phyloP scores from a whole-genome alignment of 2,113 vertebrate genomes.

The Gymnorhina tibicen region DNA sequence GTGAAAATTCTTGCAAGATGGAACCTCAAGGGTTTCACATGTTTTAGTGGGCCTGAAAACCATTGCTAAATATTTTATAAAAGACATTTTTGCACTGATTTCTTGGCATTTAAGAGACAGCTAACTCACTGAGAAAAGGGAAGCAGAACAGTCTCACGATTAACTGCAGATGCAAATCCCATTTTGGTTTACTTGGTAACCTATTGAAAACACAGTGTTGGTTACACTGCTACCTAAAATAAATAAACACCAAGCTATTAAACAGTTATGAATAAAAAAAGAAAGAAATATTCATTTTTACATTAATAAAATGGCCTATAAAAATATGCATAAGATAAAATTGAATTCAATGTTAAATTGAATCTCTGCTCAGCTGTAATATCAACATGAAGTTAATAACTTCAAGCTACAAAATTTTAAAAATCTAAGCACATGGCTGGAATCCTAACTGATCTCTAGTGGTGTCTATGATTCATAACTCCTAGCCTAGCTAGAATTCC shows the following conservation, averaged over 20 bases:
- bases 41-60: not conserved
- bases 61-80: slow-evolving; percentile 4
- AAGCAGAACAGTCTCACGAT: not conserved
- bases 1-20: not conserved
- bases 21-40: not conserved
- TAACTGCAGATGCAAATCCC: not conserved
- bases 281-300: not conserved
- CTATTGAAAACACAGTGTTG: not conserved
- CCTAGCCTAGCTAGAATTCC: not conserved
- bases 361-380: not conserved
- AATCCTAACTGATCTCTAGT: not conserved
- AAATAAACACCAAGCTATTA: not conserved
- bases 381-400: not conserved
- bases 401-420: not conserved
- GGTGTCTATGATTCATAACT: not conserved
- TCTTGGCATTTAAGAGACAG: not conserved
- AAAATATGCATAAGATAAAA: not conserved
- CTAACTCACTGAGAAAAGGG: not conserved
- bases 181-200: not conserved
- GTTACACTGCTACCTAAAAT: not conserved
- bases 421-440: not conserved
- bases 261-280: not conserved
- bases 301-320: not conserved
- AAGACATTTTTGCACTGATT: slow-evolving; percentile 2
- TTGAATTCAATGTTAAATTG: not conserved